Evolutionary conservation across 92 coral and sea anemone species (phyloP), one percentile per base, ranked within the genome.

Genomic region (Zoanthus gigantus): DNA sequence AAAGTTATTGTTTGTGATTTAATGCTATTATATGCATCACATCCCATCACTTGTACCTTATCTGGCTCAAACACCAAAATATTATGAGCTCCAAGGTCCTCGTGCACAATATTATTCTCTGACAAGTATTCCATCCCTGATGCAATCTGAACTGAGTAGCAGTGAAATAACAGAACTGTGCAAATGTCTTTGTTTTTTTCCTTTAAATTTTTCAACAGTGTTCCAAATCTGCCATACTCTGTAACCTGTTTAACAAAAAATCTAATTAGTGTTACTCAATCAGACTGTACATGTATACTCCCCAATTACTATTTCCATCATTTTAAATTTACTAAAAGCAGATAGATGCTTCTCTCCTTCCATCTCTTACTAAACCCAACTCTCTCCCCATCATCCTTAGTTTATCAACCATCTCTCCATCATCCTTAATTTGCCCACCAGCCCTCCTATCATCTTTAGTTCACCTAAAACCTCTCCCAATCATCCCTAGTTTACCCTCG

Each of bases 81-180:
- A 66, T 46, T 81, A 30, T 50, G 74, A 13, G 75, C 75, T n/a
- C 74, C 61, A 12, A 81, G 74, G 31, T 81, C 75, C 13, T 50
- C 60, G 44, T 81, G 85, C 37, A 66, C 61, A 47, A 81, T 44
- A 0, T 81, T 23, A 28, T 81, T 44, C 18, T 28, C 6, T 15
- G 85, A 46, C 29, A 81, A 57, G 6, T 81, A 67, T 66, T 81
- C 85, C 85, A 81, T 81, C 46, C 85, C 85, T 45, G 54, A 17
- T 29, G 75, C 85, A 63, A 81, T 81, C 85, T 81, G 85, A 42
- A 67, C 45, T 44, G 85, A 74, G 42, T 81, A 81, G 58, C 60
- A 63, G 31, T 66, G 63, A 53, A 66, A 81, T 61, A 11, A 67
- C 34, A 81, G 75, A 67, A 81, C 74, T 3, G 75, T 44, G 29